These are phyloP conservation scores for Rhinichthys klamathensis DNA, from an alignment of 2,113 vertebrate genomes.

Conservation along the genomic window DNA sequence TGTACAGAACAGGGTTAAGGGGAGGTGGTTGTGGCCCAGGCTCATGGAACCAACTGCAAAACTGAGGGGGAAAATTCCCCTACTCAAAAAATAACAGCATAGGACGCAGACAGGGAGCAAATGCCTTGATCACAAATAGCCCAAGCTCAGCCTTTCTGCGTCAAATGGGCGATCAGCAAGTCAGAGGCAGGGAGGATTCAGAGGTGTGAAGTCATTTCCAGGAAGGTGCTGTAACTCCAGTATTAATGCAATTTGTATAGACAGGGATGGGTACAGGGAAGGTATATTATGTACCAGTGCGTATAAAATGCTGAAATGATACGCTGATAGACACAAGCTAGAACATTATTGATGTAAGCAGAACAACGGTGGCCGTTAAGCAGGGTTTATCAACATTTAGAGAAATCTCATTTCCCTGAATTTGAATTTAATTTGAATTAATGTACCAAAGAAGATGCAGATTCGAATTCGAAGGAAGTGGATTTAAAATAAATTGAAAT, in stretches of 20 bases:
- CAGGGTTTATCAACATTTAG: not conserved
- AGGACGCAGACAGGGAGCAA: constrained; percentile 67
- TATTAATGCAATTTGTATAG: constrained; percentile 58
- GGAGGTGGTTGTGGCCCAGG: not conserved
- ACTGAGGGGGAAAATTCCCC: constrained; percentile 51
- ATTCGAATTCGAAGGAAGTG: not conserved
- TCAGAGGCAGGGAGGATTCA: constrained; percentile 64
- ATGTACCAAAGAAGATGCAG: not conserved
- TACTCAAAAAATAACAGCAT: constrained; percentile 53
- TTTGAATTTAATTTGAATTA: not conserved
- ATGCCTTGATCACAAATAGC: constrained; percentile 73
- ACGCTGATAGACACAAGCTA: not conserved
- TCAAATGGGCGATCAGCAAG: constrained; percentile 68
- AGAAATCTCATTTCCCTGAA: not conserved
- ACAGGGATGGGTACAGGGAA: constrained; percentile 45
- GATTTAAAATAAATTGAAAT: not conserved
- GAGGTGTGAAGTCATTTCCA: constrained; percentile 76
- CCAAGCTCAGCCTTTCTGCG: constrained; percentile 65
- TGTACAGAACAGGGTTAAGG: not conserved
- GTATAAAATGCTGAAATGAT: not conserved
- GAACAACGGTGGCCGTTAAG: not conserved
- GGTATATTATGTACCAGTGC: constrained; percentile 52
- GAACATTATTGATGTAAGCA: not conserved
- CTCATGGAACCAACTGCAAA: not conserved
- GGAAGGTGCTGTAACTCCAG: constrained; percentile 70